Evolutionary conservation across 2,113 vertebrate species (phyloP).

Genomic region (Cinclus cinclus): DNA sequence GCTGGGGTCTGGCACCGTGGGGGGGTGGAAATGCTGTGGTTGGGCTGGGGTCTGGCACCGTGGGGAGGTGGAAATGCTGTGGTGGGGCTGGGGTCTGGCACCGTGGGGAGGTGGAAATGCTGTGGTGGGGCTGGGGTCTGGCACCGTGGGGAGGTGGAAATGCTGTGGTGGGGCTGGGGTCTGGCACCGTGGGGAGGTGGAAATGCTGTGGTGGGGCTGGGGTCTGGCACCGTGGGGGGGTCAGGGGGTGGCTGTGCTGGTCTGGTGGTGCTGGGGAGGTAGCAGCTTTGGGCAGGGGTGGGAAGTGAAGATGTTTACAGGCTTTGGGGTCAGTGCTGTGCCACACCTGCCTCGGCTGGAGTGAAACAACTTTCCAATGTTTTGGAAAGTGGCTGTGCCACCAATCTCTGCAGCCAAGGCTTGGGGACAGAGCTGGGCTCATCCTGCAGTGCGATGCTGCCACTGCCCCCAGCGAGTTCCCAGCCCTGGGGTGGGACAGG

Average conservation of each 20-base stretch:
- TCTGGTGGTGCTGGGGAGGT: rapidly evolving
- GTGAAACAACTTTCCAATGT: background rate
- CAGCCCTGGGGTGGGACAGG: no score
- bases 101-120: background rate
- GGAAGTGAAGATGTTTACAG: rapidly evolving
- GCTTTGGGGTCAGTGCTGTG: background rate
- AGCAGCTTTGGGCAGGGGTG: background rate
- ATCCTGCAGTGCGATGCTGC: no score
- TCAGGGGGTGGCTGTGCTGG: background rate
- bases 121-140: background rate
- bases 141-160: no score
- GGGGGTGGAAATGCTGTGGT: background rate
- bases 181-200: no score
- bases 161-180: no score
- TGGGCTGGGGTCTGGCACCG: no score
- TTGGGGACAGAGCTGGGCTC: no score
- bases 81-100: background rate
- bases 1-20: background rate
- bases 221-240: background rate
- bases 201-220: no score
- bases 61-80: no score
- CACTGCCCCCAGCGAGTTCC: no score
- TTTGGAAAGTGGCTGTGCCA: background rate
- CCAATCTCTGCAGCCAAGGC: background rate
- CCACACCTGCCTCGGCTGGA: background rate